Conservation (phyloP, 2,888 invertebrate species). For the Spisula subtruncata region DNA sequence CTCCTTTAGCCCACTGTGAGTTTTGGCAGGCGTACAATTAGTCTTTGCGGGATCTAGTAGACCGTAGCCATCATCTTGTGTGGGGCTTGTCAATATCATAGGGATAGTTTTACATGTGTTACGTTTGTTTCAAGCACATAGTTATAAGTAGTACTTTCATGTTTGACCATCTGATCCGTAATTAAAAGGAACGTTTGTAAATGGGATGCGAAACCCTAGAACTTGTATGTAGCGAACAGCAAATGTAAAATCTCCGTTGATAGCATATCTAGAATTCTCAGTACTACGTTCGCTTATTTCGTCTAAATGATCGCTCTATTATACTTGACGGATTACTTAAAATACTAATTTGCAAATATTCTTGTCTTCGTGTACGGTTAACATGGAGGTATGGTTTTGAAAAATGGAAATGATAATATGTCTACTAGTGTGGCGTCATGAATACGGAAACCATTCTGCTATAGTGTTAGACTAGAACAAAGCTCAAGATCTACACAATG, state of each 20-base stretch:
- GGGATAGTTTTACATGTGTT: conserved; percentile 5
- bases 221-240: not conserved
- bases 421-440: conserved; percentile 43
- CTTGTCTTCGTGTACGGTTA: conserved; percentile 26
- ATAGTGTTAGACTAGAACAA: not conserved
- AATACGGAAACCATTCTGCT: not conserved
- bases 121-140: conserved; percentile 1
- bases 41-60: conserved; percentile 25
- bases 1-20: conserved; percentile 44
- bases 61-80: conserved; percentile 19
- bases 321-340: conserved; percentile 49
- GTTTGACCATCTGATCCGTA: conserved; percentile 40
- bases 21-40: conserved; percentile 53
- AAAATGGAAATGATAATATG: conserved; percentile 37
- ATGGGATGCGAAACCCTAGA: conserved; percentile 43
- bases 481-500: not conserved
- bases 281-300: conserved; percentile 10
- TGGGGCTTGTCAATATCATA: not conserved
- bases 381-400: conserved; percentile 35
- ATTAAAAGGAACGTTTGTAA: conserved; percentile 45
- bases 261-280: conserved; percentile 32
- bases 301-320: conserved; percentile 24
- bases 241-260: conserved; percentile 45
- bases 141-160: not conserved
- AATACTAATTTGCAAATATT: conserved; percentile 48